phyloP scores from a whole-genome alignment of 2,888 invertebrate genomes.

The Drosophila greeni region DNA sequence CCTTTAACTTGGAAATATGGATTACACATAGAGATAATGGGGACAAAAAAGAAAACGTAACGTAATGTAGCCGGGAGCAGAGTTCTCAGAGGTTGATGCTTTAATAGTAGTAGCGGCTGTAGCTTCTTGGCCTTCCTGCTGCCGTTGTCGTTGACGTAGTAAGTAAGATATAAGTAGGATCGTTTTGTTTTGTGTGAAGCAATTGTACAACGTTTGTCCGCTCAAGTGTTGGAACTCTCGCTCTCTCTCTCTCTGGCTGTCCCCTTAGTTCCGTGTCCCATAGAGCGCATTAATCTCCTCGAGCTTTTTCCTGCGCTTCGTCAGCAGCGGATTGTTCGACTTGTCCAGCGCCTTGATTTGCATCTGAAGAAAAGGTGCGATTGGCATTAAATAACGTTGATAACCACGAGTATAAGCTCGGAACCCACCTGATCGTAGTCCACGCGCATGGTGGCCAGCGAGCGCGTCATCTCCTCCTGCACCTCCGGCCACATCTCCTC shows the following conservation, averaged over 20 bases:
- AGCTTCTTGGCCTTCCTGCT: not conserved
- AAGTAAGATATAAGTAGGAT: constrained; percentile 1
- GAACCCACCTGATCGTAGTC: constrained; percentile 96
- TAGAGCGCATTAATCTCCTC: constrained; percentile 58
- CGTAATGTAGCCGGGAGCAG: constrained; percentile 28
- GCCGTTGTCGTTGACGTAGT: constrained; percentile 19
- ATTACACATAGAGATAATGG: constrained; percentile 43
- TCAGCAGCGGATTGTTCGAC: constrained; percentile 94
- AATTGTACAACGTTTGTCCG: constrained; percentile 32
- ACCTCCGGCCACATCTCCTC: constrained; percentile 97
- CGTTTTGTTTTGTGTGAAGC: constrained; percentile 22
- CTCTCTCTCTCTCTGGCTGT: constrained; percentile 3
- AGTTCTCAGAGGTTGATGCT: constrained; percentile 11
- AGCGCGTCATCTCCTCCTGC: constrained; percentile 99
- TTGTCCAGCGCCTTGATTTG: constrained; percentile 95
- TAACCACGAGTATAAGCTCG: too few relatives aligned
- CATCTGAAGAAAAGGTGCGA: constrained; percentile 80
- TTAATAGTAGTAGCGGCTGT: constrained; percentile 16
- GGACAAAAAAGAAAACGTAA: constrained; percentile 31
- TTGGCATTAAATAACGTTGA: not conserved
- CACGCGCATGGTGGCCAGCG: constrained; percentile 98
- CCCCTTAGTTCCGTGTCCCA: constrained; percentile 43
- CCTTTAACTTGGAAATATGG: constrained; percentile 57
- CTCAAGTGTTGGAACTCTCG: constrained; percentile 16
- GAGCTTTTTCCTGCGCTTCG: constrained; percentile 86